A percentile compares a stretch with the other conserved stretches of the same genome.
These are phyloP conservation scores for Otis tarda DNA, from an alignment of 2,113 vertebrate genomes.

Conservation along the genomic window DNA sequence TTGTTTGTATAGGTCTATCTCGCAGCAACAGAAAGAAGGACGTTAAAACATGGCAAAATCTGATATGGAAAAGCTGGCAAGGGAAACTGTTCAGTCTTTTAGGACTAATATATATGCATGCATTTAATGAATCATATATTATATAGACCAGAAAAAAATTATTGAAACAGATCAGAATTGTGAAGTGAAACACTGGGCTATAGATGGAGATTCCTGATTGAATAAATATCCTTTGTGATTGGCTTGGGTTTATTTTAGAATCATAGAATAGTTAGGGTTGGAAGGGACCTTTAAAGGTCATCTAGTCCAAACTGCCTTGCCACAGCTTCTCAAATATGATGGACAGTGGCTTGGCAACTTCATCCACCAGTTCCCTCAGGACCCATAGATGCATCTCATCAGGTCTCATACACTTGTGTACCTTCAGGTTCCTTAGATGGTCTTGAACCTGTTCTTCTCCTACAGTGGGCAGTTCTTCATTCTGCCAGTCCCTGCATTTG, in stretches of 20 bases:
- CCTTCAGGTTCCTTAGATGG: too few species aligned
- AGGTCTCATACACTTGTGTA: too few species aligned
- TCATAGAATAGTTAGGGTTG: too few species aligned
- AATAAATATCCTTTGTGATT: not conserved
- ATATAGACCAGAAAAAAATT: not conserved
- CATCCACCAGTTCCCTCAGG: too few species aligned
- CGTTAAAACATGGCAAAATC: not conserved
- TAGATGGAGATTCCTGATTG: not conserved
- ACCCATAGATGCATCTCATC: too few species aligned
- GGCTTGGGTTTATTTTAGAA: not conserved
- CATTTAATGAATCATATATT: not conserved
- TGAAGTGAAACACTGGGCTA: not conserved
- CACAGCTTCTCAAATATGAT: too few species aligned
- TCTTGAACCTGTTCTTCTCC: too few species aligned
- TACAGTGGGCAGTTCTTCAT: too few species aligned
- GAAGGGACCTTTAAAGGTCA: too few species aligned
- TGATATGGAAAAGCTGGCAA: not conserved
- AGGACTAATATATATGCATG: not conserved
- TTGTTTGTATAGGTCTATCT: conserved; percentile 9
- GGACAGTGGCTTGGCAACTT: too few species aligned
- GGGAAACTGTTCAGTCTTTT: not conserved
- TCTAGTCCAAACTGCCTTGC: too few species aligned
- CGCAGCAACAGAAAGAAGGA: not conserved
- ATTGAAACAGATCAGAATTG: not conserved
- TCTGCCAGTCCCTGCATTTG: too few species aligned